Conservation (phyloP, 2,888 invertebrate species). For the Tenthredo scrophulariae region DNA sequence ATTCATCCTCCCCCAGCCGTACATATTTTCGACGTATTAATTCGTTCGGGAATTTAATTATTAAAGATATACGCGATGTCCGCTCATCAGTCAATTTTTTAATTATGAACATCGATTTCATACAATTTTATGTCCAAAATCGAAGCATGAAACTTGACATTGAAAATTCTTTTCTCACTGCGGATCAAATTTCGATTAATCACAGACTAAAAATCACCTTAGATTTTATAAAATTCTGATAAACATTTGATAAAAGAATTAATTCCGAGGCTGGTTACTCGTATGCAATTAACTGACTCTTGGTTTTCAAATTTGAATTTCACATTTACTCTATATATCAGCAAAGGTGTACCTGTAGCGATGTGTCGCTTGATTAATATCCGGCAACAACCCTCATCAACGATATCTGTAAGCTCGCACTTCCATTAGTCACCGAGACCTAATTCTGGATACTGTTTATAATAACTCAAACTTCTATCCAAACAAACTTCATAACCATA, state of each 20-base stretch:
- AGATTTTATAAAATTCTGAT: not conserved
- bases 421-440: slow-evolving; percentile 14
- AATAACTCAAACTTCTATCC: not conserved
- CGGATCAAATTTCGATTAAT: not conserved
- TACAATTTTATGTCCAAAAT: not conserved
- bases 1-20: not conserved
- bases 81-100: not conserved
- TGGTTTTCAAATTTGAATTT: not conserved
- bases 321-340: not conserved
- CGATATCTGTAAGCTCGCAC: not conserved
- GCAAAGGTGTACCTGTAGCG: not conserved
- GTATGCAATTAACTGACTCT: not conserved
- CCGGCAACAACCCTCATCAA: slow-evolving; percentile 23
- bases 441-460: slow-evolving; percentile 8
- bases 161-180: not conserved
- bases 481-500: slow-evolving; percentile 9
- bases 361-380: slow-evolving; percentile 30
- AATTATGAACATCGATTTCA: not conserved
- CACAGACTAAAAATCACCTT: not conserved
- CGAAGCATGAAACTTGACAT: not conserved
- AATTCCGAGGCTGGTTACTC: not conserved
- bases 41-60: not conserved
- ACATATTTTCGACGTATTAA: not conserved
- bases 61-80: not conserved
- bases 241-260: not conserved